phyloP scores from a whole-genome alignment of 1,140 invertebrate species.

The Trichoplusia ni region DNA sequence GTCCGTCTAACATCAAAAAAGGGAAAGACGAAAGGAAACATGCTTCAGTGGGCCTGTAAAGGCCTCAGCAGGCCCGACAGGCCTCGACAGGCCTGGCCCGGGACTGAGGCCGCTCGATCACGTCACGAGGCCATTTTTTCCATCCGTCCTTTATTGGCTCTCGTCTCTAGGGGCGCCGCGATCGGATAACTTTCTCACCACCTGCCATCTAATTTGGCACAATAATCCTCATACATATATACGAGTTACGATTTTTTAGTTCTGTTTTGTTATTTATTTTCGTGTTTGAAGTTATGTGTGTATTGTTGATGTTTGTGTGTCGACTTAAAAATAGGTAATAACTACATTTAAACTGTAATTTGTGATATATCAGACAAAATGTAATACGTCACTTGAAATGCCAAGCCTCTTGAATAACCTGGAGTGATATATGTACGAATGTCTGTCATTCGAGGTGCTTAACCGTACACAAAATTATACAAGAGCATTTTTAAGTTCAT shows the following conservation, averaged over 20 bases:
- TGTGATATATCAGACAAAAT: too few relatives aligned
- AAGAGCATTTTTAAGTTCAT: too few relatives aligned
- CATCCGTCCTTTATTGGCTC: constrained; percentile 24
- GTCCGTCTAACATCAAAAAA: background rate
- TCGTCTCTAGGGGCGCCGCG: constrained; percentile 30
- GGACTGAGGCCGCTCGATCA: background rate
- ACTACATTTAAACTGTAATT: too few relatives aligned
- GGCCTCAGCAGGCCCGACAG: background rate
- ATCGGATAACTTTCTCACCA: constrained; percentile 43
- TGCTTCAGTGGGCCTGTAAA: too few relatives aligned
- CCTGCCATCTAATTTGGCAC: constrained; percentile 47
- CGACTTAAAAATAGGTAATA: too few relatives aligned
- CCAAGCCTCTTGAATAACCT: too few relatives aligned
- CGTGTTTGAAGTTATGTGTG: background rate
- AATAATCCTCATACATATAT: constrained; percentile 50
- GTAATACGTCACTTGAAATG: too few relatives aligned
- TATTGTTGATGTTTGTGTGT: background rate
- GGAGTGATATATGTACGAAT: too few relatives aligned
- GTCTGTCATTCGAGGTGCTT: too few relatives aligned
- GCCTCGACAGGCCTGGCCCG: background rate
- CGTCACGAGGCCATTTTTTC: constrained; percentile 20
- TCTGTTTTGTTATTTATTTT: constrained; percentile 10
- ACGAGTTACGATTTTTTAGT: constrained; percentile 31
- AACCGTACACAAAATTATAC: too few relatives aligned
- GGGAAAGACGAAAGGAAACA: background rate